phyloP scores from a whole-genome alignment of 2,797 vertebrate species.

The Syngnathus rostellatus region DNA sequence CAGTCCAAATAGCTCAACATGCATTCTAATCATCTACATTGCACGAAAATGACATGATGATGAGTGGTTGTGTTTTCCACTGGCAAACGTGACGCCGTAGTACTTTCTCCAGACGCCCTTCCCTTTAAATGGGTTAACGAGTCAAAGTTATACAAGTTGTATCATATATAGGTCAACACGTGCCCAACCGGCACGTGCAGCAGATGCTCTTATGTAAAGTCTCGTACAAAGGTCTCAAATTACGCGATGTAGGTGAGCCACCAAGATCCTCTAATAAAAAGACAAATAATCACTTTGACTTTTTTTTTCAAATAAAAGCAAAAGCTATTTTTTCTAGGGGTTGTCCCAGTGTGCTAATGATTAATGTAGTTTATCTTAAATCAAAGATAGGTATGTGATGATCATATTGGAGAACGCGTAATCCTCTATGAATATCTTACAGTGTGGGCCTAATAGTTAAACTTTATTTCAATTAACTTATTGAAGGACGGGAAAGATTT shows the following conservation, averaged over 20 bases:
- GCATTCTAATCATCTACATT: not conserved
- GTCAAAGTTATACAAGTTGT: conserved; percentile 33
- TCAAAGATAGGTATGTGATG: too few species aligned
- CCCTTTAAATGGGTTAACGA: conserved; percentile 44
- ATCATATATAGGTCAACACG: conserved; percentile 67
- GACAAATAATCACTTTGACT: conserved; percentile 5
- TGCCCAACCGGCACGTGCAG: conserved; percentile 57
- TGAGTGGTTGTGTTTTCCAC: not conserved
- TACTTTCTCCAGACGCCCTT: conserved; percentile 30
- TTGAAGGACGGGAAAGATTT: too few species aligned
- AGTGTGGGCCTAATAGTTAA: too few species aligned
- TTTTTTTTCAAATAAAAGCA: not conserved
- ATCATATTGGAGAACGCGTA: too few species aligned
- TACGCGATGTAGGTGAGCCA: conserved; percentile 55
- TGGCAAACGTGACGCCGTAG: not conserved
- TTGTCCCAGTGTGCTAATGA: too few species aligned
- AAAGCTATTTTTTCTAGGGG: too few species aligned
- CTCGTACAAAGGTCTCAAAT: conserved; percentile 59
- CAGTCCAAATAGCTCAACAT: not conserved
- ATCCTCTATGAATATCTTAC: too few species aligned
- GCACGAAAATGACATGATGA: not conserved
- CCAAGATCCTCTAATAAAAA: conserved; percentile 17
- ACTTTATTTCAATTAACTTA: too few species aligned
- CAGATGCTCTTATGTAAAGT: conserved; percentile 56
- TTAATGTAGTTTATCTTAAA: too few species aligned